Conservation (phyloP, 1,140 invertebrate species). For the Eriosoma lanigerum region DNA sequence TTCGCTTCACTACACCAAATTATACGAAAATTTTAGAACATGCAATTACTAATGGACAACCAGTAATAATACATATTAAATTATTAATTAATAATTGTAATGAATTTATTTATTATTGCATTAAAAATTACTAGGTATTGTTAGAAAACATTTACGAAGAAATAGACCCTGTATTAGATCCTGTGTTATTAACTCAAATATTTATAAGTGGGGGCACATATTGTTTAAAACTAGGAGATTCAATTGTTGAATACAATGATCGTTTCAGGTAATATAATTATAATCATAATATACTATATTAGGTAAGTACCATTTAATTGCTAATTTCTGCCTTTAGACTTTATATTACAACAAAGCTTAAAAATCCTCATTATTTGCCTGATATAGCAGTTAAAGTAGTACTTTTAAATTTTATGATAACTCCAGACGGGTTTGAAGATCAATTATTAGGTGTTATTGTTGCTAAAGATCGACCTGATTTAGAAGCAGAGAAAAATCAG, state of each 20-base stretch:
- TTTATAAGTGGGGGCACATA: slow-evolving; percentile 44
- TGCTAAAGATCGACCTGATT: slow-evolving; percentile 85
- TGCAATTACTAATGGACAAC: slow-evolving; percentile 89
- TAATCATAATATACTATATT: too few species aligned
- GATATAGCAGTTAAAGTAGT: slow-evolving; percentile 89
- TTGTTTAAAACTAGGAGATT: slow-evolving; percentile 49
- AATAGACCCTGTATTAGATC: slow-evolving; percentile 64
- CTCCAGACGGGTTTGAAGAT: slow-evolving; percentile 85
- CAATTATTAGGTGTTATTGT: slow-evolving; percentile 89
- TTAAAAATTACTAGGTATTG: slow-evolving; percentile 62
- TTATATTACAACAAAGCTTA: slow-evolving; percentile 86
- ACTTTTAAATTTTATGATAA: slow-evolving; percentile 92
- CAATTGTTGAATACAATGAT: slow-evolving; percentile 44
- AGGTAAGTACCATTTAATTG: neutral
- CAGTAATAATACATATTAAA: slow-evolving; percentile 60
- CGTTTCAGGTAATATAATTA: slow-evolving; percentile 34
- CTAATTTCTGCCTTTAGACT: slow-evolving; percentile 72
- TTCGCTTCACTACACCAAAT: slow-evolving; percentile 78
- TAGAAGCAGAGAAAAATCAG: slow-evolving; percentile 89
- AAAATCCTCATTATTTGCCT: slow-evolving; percentile 89
- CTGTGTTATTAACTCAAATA: slow-evolving; percentile 44
- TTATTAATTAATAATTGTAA: neutral
- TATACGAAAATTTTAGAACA: slow-evolving; percentile 86
- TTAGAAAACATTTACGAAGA: slow-evolving; percentile 87
- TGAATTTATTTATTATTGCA: neutral